Conservation (phyloP, 2,797 vertebrate genomes). For the Hemitrygon akajei region DNA sequence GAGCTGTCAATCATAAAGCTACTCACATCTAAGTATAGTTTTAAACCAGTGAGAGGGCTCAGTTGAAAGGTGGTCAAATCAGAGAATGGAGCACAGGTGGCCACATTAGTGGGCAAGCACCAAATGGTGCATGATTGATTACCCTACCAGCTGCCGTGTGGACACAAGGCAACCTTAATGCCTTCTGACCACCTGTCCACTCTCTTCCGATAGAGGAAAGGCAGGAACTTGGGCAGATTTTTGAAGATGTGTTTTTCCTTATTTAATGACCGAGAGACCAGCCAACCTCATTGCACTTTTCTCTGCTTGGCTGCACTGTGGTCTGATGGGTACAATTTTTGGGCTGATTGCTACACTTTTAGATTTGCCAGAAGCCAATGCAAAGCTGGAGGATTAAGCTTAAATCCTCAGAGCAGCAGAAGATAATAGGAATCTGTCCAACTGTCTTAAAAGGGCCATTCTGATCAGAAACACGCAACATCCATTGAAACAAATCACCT, state of each 20-base stretch:
- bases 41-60: not conserved
- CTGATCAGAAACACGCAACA: not conserved
- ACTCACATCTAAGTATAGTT: not conserved
- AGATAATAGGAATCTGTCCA: not conserved
- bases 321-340: not conserved
- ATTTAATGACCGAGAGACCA: not conserved
- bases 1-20: not conserved
- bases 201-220: not conserved
- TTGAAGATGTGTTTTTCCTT: not conserved
- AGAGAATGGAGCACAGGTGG: not conserved
- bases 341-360: not conserved
- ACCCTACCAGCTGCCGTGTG: not conserved
- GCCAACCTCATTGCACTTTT: not conserved
- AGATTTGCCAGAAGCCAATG: not conserved
- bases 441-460: not conserved
- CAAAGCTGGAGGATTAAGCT: slow-evolving; percentile 32
- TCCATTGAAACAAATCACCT: not conserved
- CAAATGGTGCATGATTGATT: not conserved
- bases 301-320: not conserved
- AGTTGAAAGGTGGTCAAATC: not conserved
- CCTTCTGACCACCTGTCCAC: not conserved
- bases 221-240: not conserved
- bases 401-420: slow-evolving; percentile 1
- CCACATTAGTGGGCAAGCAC: not conserved
- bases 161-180: not conserved